Percentiles rank a stretch among this genome's conserved stretches.
phyloP scores from a whole-genome alignment of 2,888 invertebrate species.

The Drosophila rellima region DNA sequence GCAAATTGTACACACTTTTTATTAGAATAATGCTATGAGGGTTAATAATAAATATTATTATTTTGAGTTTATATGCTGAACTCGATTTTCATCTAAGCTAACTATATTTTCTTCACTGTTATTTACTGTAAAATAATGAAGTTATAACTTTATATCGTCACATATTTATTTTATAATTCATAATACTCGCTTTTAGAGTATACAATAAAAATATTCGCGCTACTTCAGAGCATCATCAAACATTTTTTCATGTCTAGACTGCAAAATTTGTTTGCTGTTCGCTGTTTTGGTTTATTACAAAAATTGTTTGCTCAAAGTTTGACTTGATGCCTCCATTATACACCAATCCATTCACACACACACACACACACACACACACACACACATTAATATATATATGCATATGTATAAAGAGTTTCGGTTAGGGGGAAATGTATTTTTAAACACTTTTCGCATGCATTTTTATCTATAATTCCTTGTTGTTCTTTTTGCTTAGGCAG shows the following conservation, averaged over 20 bases:
- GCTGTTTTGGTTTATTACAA: constrained; percentile 55
- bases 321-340: constrained; percentile 15
- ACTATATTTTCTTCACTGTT: background rate
- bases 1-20: constrained; percentile 1
- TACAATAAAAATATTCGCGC: constrained; percentile 26
- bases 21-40: too few relatives aligned
- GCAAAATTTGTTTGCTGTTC: constrained; percentile 46
- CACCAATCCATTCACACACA: constrained; percentile 9
- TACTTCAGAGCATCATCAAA: constrained; percentile 57
- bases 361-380: background rate
- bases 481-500: constrained; percentile 47
- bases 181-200: background rate
- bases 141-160: too few relatives aligned
- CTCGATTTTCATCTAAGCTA: background rate
- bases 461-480: constrained; percentile 28
- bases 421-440: background rate
- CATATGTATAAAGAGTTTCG: background rate
- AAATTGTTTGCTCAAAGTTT: constrained; percentile 58
- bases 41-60: too few relatives aligned
- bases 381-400: too few relatives aligned
- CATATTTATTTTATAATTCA: background rate
- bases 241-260: constrained; percentile 66
- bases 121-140: background rate
- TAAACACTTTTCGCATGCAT: constrained; percentile 19
- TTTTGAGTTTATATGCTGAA: background rate